A percentile compares a stretch with the other conserved stretches of the same genome.
phyloP scores from a whole-genome alignment of 1,140 invertebrate genomes.

The Zophobas atratus region DNA sequence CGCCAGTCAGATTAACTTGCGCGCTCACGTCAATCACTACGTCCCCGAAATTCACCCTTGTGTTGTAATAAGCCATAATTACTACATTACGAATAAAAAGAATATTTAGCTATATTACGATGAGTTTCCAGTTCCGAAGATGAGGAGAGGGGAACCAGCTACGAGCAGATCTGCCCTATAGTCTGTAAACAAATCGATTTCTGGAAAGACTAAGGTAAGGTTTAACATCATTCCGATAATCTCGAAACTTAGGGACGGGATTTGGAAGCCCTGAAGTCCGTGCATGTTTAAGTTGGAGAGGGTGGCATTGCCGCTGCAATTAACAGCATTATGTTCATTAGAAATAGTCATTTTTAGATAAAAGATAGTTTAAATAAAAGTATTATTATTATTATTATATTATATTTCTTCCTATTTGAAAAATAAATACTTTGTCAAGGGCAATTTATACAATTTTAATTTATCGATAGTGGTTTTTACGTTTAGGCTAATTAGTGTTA shows the following conservation, averaged over 20 bases:
- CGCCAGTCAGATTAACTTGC: conserved; percentile 11
- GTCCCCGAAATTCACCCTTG: background rate
- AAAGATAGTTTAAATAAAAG: too few relatives aligned
- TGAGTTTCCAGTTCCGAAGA: conserved; percentile 15
- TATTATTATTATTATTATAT: too few relatives aligned
- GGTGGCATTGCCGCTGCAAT: conserved; percentile 13
- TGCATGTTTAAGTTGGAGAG: conserved; percentile 6
- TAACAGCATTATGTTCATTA: background rate
- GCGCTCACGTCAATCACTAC: conserved; percentile 8
- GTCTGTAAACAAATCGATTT: conserved; percentile 13
- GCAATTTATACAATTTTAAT: too few relatives aligned
- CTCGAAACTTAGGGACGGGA: conserved; percentile 9
- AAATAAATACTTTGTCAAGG: too few relatives aligned
- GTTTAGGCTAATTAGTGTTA: too few relatives aligned
- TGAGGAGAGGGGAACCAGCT: background rate
- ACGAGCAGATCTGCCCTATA: background rate
- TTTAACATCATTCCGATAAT: conserved; percentile 19
- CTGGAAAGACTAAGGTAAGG: conserved; percentile 10
- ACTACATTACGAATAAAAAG: background rate
- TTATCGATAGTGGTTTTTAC: too few relatives aligned
- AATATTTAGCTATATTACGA: background rate
- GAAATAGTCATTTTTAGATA: too few relatives aligned
- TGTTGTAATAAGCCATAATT: background rate
- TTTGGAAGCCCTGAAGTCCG: conserved; percentile 14
- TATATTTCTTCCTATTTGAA: too few relatives aligned